Percentiles rank a stretch among this genome's conserved stretches.
Evolutionary conservation across 2,113 vertebrate genomes (phyloP).

Genomic region (Microcebus lehilahytsara): DNA sequence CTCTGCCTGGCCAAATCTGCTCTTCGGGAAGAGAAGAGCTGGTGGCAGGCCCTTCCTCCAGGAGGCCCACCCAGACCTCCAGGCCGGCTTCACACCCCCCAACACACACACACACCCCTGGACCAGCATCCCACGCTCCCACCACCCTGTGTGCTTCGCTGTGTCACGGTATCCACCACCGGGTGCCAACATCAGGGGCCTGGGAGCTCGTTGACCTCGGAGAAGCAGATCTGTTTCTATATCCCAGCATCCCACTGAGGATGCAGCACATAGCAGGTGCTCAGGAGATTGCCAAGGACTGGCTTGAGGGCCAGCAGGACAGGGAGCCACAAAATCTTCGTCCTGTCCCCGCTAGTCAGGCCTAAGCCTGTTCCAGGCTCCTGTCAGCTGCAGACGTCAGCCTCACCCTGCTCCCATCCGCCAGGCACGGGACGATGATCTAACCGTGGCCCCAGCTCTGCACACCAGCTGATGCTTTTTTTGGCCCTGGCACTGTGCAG

Average conservation of each 20-base stretch:
- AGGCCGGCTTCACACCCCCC: neutral
- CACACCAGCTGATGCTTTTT: neutral
- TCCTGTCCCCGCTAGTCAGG: neutral
- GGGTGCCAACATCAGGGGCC: too few species aligned
- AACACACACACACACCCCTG: too few species aligned
- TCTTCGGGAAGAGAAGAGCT: neutral
- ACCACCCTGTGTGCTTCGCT: neutral
- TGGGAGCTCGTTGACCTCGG: neutral
- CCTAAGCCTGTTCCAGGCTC: neutral
- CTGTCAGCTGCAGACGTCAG: neutral
- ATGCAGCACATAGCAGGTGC: neutral
- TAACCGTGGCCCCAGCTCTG: neutral
- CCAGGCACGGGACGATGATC: slow-evolving; percentile 21
- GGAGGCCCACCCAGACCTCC: neutral
- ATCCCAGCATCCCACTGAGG: neutral
- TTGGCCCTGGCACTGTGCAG: neutral
- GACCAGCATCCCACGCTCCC: neutral
- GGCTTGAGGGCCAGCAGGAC: neutral
- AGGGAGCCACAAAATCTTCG: neutral
- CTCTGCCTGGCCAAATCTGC: neutral
- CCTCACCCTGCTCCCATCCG: neutral
- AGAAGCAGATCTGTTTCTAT: neutral
- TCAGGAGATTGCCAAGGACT: neutral
- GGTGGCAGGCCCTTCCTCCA: neutral
- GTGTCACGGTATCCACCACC: neutral